phyloP scores from a whole-genome alignment of 2,888 invertebrate genomes.

The Empis stercorea region DNA sequence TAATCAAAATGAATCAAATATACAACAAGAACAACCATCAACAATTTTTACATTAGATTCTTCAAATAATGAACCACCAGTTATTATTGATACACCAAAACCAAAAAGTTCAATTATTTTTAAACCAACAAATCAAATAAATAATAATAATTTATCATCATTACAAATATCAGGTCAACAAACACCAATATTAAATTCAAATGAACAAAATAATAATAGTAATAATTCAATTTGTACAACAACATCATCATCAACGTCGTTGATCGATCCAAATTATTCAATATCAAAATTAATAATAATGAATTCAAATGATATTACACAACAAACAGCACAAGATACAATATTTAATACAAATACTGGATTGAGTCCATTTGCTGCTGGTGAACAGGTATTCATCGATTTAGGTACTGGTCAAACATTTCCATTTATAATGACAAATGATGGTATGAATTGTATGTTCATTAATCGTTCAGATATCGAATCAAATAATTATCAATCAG shows the following conservation, averaged over 20 bases:
- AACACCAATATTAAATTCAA: too few species aligned
- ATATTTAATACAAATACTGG: slow-evolving; percentile 1
- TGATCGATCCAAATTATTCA: slow-evolving; percentile 27
- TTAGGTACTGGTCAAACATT: neutral
- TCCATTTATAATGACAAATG: neutral
- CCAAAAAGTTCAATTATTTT: neutral
- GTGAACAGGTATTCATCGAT: neutral
- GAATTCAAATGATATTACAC: neutral
- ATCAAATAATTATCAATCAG: neutral
- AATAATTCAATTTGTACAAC: too few species aligned
- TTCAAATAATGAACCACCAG: neutral
- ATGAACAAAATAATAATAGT: too few species aligned
- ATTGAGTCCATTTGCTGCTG: neutral
- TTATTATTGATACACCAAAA: neutral
- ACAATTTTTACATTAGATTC: slow-evolving; percentile 20
- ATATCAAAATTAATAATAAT: slow-evolving; percentile 30
- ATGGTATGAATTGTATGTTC: neutral
- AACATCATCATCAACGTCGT: too few species aligned
- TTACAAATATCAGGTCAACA: slow-evolving; percentile 18
- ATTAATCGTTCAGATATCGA: neutral
- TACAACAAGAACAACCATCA: slow-evolving; percentile 17
- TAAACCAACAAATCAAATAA: neutral
- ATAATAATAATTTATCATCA: too few species aligned
- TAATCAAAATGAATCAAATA: neutral
- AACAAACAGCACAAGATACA: too few species aligned